Evolutionary conservation across 1,140 invertebrate genomes (phyloP), one percentile per base, ranked within the genome.

Genomic region (Agrypnia vestita): DNA sequence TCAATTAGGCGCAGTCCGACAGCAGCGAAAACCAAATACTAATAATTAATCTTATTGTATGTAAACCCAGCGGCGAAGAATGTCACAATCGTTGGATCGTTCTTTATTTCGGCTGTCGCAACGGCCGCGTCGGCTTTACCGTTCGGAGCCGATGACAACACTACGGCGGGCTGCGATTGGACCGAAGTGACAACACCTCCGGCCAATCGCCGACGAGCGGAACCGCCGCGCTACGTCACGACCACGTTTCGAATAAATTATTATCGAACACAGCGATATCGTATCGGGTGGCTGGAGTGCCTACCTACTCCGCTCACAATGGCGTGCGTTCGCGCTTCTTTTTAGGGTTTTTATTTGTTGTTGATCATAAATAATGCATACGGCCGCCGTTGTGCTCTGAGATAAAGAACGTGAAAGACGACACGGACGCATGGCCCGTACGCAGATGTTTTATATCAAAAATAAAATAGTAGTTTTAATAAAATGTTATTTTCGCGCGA

Each of bases 121-220:
- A 61, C 75, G 25, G 44, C 21, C 51, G 72, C 61, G 15, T 8
- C 55, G 55, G 61, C 62, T 78, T 67, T 25, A 43, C 25, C 47
- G 73, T 64, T 64, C 61, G 10, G 10, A 43, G 61, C 61, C 61
- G 25, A 76, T 79, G 80, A 78, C 67, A 44, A 78, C 80, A 82
- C 69, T 43, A 19, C 13, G 0, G 49, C 1, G 64, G n/a, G 13
- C 13, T 13, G n/a, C 59, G 51, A 82, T 82, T 82, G 81, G 81
- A 67, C 55, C 74, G 25, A 55, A 17, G 59, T 80, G 78, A 44
- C 73, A 19, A 62, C 78, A 82, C 59, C 21, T 64, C 12, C 81
- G 67, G 78, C 81, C 81, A 82, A 82, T 82, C 46, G 53, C 59
- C 11, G 59, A 15, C 49, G 51, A 43, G 61, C 55, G 55, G 21